phyloP scores from a whole-genome alignment of 2,888 invertebrate genomes.

The Andricus curvator region DNA sequence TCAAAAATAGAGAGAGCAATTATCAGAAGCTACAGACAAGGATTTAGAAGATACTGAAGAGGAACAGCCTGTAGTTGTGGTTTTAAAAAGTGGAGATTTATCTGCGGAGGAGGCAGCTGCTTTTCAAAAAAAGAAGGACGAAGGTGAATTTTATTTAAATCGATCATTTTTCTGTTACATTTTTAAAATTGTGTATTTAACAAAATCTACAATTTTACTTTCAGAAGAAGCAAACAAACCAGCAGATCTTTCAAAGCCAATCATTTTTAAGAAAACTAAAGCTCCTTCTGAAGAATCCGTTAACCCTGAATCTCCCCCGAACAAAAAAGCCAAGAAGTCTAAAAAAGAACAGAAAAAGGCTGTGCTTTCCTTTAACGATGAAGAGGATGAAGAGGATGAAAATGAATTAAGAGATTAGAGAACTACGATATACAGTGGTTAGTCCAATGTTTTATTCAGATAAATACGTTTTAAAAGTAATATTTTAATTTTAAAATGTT shows the following conservation, averaged over 20 bases:
- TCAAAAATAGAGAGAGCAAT: slow-evolving; percentile 65
- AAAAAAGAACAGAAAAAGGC: slow-evolving; percentile 64
- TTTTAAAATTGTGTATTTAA: slow-evolving; percentile 2
- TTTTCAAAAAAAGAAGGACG: slow-evolving; percentile 65
- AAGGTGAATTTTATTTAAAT: slow-evolving; percentile 61
- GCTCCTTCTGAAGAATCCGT: slow-evolving; percentile 56
- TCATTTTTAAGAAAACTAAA: slow-evolving; percentile 79
- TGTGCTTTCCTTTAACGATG: slow-evolving; percentile 70
- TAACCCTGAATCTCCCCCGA: slow-evolving; percentile 49
- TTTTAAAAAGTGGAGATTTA: slow-evolving; percentile 80
- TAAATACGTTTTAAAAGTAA: neutral
- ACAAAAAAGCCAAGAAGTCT: slow-evolving; percentile 55
- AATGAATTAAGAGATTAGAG: slow-evolving; percentile 14
- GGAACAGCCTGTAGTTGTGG: slow-evolving; percentile 82
- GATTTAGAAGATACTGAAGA: slow-evolving; percentile 78
- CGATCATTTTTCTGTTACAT: slow-evolving; percentile 36
- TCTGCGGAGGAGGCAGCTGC: slow-evolving; percentile 81
- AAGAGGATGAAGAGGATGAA: slow-evolving; percentile 67
- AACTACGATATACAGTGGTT: slow-evolving; percentile 7
- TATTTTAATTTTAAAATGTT: neutral
- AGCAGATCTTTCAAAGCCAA: slow-evolving; percentile 82
- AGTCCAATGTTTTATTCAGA: slow-evolving; percentile 3
- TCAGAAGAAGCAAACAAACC: slow-evolving; percentile 81
- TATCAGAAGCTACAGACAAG: slow-evolving; percentile 63
- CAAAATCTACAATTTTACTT: slow-evolving; percentile 54